Base-by-base conservation (phyloP, 37 sponge, comb jelly and placozoan species). In the Cliona cf. orientalis region DNA sequence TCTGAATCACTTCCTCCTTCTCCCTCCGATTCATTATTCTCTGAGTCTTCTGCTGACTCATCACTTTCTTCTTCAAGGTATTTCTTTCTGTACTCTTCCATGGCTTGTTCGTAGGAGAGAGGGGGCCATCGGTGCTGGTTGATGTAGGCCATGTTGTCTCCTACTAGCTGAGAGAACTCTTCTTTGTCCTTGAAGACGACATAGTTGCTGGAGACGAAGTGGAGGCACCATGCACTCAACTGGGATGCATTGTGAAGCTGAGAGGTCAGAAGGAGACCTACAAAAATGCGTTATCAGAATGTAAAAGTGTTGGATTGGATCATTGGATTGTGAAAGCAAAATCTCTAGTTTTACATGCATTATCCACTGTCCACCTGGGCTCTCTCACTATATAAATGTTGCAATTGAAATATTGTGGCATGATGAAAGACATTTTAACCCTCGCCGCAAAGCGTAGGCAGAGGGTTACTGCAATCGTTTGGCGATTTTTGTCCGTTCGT, bases 161-260 rank as follows among this genome's bases (percentile, higher is more conserved):
- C 84, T 0, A 56, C 23, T 32, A 87, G 60, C 29, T 43, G 75
- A 21, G 46, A 42, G 64, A 93, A 91, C 11, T 89, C 72, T 22
- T 84, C 81, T 9, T 84, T 86, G 23, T 69, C 34, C 37, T 81
- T 66, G 53, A 87, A 91, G 6, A 61, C 97, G 3, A 62, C 26
- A 68, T 73, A 91, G 66, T 96, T 96, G 73, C 88, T 91, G 69
- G 92, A 79, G 36, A 96, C 81, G 75, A 94, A 96, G 71, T 91
- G 94, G 25, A 94, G 81, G 63, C 91, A 91, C 85, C 91, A 96
- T 64, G 43, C 76, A 58, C 91, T 82, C 38, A 96, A 81, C 66
- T 96, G 94, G 9, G 35, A n/a, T 17, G 97, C 91, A 69, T 94
- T 94, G 89, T 96, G 86, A 5, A 85, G 75, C 63, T 94, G 94